phyloP scores from a whole-genome alignment of 2,888 invertebrate genomes.

The Synergus gifuensis region DNA sequence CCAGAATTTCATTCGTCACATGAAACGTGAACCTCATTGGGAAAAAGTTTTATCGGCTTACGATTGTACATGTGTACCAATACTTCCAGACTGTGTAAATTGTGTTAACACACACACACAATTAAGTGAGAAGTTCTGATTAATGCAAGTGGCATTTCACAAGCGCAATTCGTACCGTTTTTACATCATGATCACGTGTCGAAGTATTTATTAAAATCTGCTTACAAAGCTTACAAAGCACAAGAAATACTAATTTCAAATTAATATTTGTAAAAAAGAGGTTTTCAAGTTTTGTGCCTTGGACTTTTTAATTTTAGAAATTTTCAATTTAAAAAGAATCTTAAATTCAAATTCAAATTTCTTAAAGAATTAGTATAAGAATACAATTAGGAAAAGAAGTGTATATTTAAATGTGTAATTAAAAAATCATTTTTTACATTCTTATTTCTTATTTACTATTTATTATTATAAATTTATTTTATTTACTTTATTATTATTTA shows the following conservation, averaged over 20 bases:
- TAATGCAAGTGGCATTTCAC: neutral
- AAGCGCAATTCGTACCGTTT: neutral
- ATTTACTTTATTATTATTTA: too few species aligned
- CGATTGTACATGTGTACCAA: neutral
- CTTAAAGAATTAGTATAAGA: too few species aligned
- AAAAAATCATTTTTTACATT: too few species aligned
- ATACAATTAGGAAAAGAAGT: too few species aligned
- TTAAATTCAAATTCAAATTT: too few species aligned
- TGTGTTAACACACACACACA: neutral
- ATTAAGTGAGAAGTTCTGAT: neutral
- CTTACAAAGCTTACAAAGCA: neutral
- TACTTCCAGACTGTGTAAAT: neutral
- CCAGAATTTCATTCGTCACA: conserved; percentile 27
- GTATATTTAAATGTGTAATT: too few species aligned
- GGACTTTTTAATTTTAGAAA: neutral
- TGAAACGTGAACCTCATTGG: conserved; percentile 13
- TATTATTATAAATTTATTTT: too few species aligned
- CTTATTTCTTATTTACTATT: too few species aligned
- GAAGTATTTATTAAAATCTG: neutral
- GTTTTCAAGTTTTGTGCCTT: neutral
- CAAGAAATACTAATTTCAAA: neutral
- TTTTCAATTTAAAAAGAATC: too few species aligned
- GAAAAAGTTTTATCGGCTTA: conserved; percentile 9
- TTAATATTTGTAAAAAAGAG: neutral
- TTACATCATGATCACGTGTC: neutral